phyloP scores from a whole-genome alignment of 2,888 invertebrate species.

The Volucella zonaria region DNA sequence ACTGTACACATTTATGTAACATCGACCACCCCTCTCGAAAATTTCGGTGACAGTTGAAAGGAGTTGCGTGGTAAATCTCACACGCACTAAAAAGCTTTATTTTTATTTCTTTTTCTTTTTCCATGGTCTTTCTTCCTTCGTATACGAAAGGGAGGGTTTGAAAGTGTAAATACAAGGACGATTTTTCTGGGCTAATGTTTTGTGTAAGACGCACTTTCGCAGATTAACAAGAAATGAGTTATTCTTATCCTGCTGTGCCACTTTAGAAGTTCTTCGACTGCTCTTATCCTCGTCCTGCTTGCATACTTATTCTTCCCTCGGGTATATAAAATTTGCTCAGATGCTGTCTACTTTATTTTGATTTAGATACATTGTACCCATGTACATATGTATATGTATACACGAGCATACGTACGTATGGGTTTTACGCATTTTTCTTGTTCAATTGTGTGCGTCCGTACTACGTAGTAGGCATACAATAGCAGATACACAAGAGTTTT shows the following conservation, averaged over 20 bases:
- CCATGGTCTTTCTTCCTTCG: neutral
- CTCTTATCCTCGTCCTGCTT: neutral
- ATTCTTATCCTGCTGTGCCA: conserved; percentile 6
- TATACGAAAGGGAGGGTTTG: neutral
- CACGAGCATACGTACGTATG: too few species aligned
- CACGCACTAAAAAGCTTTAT: neutral
- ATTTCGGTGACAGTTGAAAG: conserved; percentile 27
- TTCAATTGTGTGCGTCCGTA: conserved; percentile 6
- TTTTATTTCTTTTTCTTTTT: neutral
- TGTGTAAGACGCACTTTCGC: neutral
- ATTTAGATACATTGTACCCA: neutral
- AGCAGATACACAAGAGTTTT: conserved; percentile 1
- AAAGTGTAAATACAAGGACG: neutral
- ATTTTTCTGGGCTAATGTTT: conserved; percentile 21
- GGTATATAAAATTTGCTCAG: neutral
- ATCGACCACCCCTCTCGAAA: conserved; percentile 5
- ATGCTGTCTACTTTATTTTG: conserved; percentile 2
- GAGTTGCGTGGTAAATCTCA: conserved; percentile 43
- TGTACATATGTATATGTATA: too few species aligned
- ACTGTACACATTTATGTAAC: neutral
- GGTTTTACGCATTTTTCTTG: conserved; percentile 21
- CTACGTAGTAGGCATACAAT: neutral
- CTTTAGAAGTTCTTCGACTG: neutral
- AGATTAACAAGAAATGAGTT: neutral
- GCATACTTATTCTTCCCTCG: neutral